A percentile compares a stretch with the other conserved stretches of the same genome.
These are phyloP conservation scores for Orius insidiosus DNA, from an alignment of 1,140 invertebrate species.

Conservation along the genomic window DNA sequence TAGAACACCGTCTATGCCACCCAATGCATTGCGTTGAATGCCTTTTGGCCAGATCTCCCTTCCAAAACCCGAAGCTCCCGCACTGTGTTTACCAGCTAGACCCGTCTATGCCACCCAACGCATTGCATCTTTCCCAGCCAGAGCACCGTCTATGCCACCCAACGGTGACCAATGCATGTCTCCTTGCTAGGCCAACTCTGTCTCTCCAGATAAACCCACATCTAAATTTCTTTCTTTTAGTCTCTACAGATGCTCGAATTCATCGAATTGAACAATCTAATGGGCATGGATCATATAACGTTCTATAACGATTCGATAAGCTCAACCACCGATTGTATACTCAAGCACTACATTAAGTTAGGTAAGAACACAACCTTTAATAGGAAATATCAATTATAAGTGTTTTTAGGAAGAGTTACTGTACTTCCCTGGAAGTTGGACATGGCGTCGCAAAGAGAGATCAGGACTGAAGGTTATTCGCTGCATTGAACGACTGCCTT, in stretches of 20 bases:
- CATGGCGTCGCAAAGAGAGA: slow-evolving; percentile 76
- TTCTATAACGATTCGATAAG: slow-evolving; percentile 86
- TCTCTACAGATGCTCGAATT: slow-evolving; percentile 75
- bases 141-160: no score
- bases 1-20: no score
- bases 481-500: slow-evolving; percentile 82
- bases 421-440: slow-evolving; percentile 79
- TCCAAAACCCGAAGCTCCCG: no score
- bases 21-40: no score
- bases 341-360: slow-evolving; percentile 46
- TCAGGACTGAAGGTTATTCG: slow-evolving; percentile 84
- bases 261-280: slow-evolving; percentile 70
- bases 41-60: no score
- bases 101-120: no score
- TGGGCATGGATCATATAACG: slow-evolving; percentile 77
- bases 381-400: no score
- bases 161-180: no score
- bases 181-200: no score
- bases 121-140: no score
- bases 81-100: no score
- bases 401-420: slow-evolving; percentile 45
- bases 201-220: neutral
- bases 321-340: slow-evolving; percentile 50
- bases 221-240: slow-evolving; percentile 24
- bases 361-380: slow-evolving; percentile 4